phyloP scores from a whole-genome alignment of 2,797 vertebrate genomes.

The Crax fasciolata region DNA sequence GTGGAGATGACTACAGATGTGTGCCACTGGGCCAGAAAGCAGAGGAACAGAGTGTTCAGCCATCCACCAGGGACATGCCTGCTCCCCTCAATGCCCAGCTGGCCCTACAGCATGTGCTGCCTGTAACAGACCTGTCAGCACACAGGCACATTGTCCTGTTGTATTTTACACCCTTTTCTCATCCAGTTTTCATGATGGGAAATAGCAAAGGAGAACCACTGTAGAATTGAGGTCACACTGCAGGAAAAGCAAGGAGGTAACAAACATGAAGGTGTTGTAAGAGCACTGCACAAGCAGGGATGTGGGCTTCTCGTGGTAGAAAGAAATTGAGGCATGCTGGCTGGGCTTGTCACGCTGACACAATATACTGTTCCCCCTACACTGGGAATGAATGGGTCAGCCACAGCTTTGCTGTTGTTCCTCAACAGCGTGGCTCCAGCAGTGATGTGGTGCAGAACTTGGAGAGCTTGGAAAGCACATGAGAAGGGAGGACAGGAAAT shows the following conservation, averaged over 20 bases:
- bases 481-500: constrained; percentile 15
- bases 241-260: background rate
- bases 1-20: background rate
- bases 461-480: fast-evolving
- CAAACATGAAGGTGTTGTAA: background rate
- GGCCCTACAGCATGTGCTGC: background rate
- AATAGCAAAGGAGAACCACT: background rate
- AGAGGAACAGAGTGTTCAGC: fast-evolving
- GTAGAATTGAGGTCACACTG: fast-evolving
- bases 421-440: background rate
- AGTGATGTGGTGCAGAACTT: background rate
- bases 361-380: background rate
- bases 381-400: background rate
- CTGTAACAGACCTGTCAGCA: background rate
- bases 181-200: background rate
- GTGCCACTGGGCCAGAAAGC: background rate
- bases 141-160: background rate
- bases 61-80: fast-evolving
- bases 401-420: background rate
- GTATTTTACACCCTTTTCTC: background rate
- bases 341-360: background rate
- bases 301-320: background rate
- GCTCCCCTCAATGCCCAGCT: background rate
- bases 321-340: background rate
- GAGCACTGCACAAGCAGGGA: background rate